Evolutionary conservation across 2,113 vertebrate species (phyloP), one percentile per base, ranked within the genome.

Genomic region (Piprites chloris): DNA sequence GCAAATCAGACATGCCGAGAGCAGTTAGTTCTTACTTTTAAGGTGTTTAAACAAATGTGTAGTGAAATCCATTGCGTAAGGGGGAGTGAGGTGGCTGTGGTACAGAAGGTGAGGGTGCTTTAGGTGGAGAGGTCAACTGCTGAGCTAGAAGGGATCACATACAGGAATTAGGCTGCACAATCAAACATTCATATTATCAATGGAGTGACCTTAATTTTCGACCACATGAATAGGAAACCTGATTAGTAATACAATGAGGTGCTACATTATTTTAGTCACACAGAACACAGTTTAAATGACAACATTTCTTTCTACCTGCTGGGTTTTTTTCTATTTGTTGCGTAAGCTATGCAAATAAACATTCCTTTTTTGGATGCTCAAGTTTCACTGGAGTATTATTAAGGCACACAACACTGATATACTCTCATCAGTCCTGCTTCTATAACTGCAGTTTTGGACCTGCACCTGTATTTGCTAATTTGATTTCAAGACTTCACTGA

Each of bases 21-120:
- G 98, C 97, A 96, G 92, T 98, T 97, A 98, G 98, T 98, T 98
- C 99, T 99, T 99, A 99, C 99, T 99, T 99, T 97, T 97, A 97
- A 96, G 97, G 94, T 96, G 98, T 93, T 98, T 99, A 99, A 98
- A 99, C 99, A 99, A 99, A 99, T 96, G 99, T 99, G 99, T 99
- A 99, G 99, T 99, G 99, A 98, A 99, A 98, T 98, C 99, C 99
- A 98, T 99, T 99, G 99, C 98, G 99, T 98, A 99, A 92, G 75
- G 98, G 98, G 97, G 98, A 98, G 85, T 98, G 98, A 97, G 98
- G 98, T 92, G 99, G 97, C 96, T 97, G 97, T 95, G 96, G 96
- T 96, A 97, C 98, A 97, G 98, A 98, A 98, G 98, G 98, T 98
- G 98, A 98, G 96, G 97, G 98, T 92, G 97, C 97, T 95, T 98